Base-by-base conservation (phyloP, 1,140 invertebrate genomes). In the Neodiprion fabricii region DNA sequence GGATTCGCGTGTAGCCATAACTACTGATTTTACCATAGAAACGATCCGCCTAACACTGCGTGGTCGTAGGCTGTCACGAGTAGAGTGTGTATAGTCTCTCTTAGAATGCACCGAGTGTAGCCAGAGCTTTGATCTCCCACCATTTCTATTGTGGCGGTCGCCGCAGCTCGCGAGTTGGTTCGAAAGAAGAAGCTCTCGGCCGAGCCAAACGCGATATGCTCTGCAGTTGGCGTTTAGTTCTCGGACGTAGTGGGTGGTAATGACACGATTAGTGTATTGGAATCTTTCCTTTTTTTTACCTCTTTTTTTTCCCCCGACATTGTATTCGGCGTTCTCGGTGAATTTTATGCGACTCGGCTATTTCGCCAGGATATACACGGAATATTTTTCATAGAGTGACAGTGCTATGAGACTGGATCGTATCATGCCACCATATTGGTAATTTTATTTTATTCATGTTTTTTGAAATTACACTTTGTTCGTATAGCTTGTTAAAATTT, bases 391-490 rank as follows among this genome's bases (percentile, higher is more conserved):
- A 40, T 40, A 40, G 2, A 40, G 28, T 61, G 53, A 61, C 4
- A 61, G 53, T 61, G 53, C 53, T 61, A 61, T 61, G 53, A 61
- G n/a, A 61, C n/a, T 61, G 53, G 53, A 61, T 61, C 53, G 53
- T 61, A 76, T 71, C 76, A 88, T 88, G 87, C 87, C 87, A 74
- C 87, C 87, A 74, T 85, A 85, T 67, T 88, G 87, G 87, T 88
- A 87, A 84, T 84, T 82, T 72, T 75, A 50, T 72, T 28, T 21
- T 50, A 78, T 75, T 67, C 2, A 8, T 53, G 40, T 69, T 61
- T 47, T 72, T 72, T 48, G 28, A 5, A 40, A 40, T 40, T 2
- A 40, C 28, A 40, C 1, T 40, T 3, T 40, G 28, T 40, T 40
- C 28, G 28, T 40, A 21, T 21, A 21, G 17, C 17, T 21, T 21